Evolutionary conservation across 1,140 invertebrate genomes (phyloP), one percentile per base, ranked within the genome.

Genomic region (Chlorops oryzae): DNA sequence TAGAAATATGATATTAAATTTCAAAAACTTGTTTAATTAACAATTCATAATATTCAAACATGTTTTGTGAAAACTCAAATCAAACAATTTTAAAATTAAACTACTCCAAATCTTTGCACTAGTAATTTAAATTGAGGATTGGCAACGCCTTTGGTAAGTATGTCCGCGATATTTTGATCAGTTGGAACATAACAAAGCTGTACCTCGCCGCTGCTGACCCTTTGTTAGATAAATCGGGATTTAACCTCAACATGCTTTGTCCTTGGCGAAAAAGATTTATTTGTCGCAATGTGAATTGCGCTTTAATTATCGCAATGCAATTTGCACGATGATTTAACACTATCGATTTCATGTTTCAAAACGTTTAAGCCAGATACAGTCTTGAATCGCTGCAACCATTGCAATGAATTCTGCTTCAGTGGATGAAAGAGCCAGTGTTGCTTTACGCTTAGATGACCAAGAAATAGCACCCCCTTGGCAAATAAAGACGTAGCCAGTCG

Each of bases 221-320:
- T n/a, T n/a, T n/a, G n/a, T n/a, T n/a, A n/a, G n/a, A 52, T 18
- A 46, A 47, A 52, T 10, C 42, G 40, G n/a, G 46, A 38, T 18
- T 34, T 37, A 4, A 47, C 35, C 21, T 52, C 50, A 32, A 52
- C 47, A 22, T 52, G 49, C 27, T 50, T 50, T 5, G 40, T 37
- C 18, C 49, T 18, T 34, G 40, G 20, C 23, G 35, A 22, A 50
- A 37, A 50, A 21, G 20, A 24, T 17, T 45, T 37, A 23, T 22
- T 24, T 27, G 9, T 10, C n/a, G 41, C 28, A 9, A 44, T 12
- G 15, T 50, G 22, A 2, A 50, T 24, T 1, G 49, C 40, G n/a
- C 49, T 21, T 44, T 50, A 5, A 9, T 50, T 50, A 17, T 50
- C 49, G 28, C 49, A 50, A 17, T 27, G 17, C 3, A 44, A 17